Percentiles rank a stretch among this genome's conserved stretches.
phyloP scores from a whole-genome alignment of 2,113 vertebrate genomes.

The Neofelis nebulosa region DNA sequence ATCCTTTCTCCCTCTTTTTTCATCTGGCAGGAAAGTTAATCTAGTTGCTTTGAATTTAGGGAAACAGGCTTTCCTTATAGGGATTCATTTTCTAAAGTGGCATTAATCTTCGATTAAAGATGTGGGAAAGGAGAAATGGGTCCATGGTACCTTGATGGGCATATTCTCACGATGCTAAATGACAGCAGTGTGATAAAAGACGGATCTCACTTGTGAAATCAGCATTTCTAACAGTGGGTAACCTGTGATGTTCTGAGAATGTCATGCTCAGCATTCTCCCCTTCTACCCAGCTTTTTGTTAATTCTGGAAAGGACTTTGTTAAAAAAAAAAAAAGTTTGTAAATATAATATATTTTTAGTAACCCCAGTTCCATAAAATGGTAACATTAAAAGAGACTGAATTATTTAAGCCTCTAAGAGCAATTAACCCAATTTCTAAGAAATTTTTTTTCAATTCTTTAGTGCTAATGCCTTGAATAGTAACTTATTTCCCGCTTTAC shows the following conservation, averaged over 20 bases:
- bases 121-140: conserved; percentile 48
- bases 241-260: neutral
- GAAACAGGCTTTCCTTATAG: conserved; percentile 48
- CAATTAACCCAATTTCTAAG: neutral
- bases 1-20: conserved; percentile 45
- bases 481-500: neutral
- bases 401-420: conserved; percentile 2
- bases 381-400: neutral
- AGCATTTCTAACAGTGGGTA: neutral
- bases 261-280: neutral
- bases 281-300: neutral
- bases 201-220: neutral
- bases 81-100: conserved; percentile 53
- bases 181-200: neutral
- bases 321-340: neutral
- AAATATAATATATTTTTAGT: conserved; percentile 13
- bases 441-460: conserved; percentile 1
- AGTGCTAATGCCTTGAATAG: neutral
- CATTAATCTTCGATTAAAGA: conserved; percentile 7
- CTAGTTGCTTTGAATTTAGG: conserved; percentile 59
- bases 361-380: neutral
- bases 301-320: neutral
- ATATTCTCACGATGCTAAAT: neutral
- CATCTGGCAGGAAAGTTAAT: conserved; percentile 53
- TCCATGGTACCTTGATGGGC: neutral